These are phyloP conservation scores for Torymus texanus DNA, from an alignment of 2,888 invertebrate species.

Conservation along the genomic window DNA sequence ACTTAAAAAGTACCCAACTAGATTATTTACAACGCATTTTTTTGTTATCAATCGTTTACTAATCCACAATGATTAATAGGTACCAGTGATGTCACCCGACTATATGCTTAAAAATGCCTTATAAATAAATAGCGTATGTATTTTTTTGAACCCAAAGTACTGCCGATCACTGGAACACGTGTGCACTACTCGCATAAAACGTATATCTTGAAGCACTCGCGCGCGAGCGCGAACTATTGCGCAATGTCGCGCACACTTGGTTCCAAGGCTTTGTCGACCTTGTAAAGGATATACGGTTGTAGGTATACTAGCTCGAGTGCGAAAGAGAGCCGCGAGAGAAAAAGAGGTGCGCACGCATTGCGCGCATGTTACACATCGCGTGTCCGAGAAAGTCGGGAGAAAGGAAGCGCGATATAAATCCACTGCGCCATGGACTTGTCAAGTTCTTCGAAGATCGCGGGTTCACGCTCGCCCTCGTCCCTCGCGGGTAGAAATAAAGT, in stretches of 20 bases:
- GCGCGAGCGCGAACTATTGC: conserved; percentile 58
- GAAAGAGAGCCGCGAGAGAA: conserved; percentile 59
- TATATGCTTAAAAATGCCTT: conserved; percentile 12
- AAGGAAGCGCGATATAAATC: no score
- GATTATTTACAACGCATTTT: no score
- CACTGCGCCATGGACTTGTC: no score
- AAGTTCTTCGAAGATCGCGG: no score
- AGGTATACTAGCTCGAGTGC: conserved; percentile 65
- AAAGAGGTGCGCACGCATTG: neutral
- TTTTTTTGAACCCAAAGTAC: neutral
- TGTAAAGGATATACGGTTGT: conserved; percentile 65
- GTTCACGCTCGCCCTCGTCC: no score
- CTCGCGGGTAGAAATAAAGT: no score
- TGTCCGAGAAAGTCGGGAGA: no score
- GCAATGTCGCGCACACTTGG: conserved; percentile 63
- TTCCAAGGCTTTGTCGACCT: conserved; percentile 66
- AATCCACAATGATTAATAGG: no score
- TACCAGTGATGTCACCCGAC: no score
- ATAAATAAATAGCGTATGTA: conserved; percentile 5
- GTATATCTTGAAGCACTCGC: conserved; percentile 3
- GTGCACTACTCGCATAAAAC: neutral
- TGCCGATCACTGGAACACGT: conserved; percentile 3
- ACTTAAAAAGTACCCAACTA: no score
- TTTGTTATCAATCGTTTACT: no score
- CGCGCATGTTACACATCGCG: neutral